Conservation (phyloP, 37 sponge, comb jelly and placozoan species). For the Theonella swinhoei region DNA sequence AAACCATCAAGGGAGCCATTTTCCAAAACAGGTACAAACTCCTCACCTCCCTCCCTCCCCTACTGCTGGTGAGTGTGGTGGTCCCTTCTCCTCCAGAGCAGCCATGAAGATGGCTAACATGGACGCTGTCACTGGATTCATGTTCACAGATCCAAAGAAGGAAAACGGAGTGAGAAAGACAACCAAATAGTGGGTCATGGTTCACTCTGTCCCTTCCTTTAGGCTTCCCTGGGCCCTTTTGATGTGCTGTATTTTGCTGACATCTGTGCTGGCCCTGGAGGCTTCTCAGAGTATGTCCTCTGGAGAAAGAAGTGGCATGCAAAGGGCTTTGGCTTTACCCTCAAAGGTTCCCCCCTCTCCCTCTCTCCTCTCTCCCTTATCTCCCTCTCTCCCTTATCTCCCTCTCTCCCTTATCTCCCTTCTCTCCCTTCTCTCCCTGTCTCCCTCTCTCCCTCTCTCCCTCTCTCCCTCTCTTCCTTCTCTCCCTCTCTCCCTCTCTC, state of each 20-base stretch:
- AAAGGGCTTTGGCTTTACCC: conserved; percentile 97
- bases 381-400: not conserved
- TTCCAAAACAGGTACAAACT: conserved; percentile 91
- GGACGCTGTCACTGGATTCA: conserved; percentile 88
- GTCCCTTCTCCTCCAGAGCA: conserved; percentile 60
- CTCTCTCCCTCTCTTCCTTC: not conserved
- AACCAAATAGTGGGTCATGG: too few relatives aligned
- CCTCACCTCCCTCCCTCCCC: not conserved
- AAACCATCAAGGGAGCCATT: conserved; percentile 88
- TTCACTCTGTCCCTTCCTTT: not conserved
- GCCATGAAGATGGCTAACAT: conserved; percentile 99
- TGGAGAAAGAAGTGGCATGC: conserved; percentile 91
- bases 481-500: not conserved
- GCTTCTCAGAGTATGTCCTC: conserved; percentile 98
- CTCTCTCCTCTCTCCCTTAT: not conserved
- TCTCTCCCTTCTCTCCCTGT: not conserved
- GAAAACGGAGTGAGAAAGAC: conserved; percentile 15
- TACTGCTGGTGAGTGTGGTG: conserved; percentile 1
- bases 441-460: not conserved
- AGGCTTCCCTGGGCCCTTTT: conserved; percentile 5
- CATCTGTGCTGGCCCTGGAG: conserved; percentile 99
- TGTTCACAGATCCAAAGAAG: conserved; percentile 66
- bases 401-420: not conserved
- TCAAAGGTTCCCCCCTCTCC: conserved; percentile 55
- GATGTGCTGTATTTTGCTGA: conserved; percentile 95